Evolutionary conservation across 2,113 vertebrate species (phyloP), one percentile per base, ranked within the genome.

Genomic region (Pseudolaguvia tuberculata): DNA sequence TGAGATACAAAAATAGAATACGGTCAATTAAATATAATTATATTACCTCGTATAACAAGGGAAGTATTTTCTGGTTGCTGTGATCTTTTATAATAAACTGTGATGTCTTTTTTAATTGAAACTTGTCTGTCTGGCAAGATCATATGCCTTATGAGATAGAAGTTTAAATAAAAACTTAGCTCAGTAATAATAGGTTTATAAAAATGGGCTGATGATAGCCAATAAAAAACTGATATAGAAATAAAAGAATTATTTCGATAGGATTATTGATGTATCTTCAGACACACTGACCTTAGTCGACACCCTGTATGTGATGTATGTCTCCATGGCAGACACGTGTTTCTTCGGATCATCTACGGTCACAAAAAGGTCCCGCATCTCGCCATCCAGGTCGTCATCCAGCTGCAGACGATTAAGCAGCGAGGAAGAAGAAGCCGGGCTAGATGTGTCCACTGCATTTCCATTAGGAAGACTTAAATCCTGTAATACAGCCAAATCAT

Each of bases 261-360:
- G 27, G 6, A 31, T 20, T 48, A 48, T 6, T 59, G 56, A 58
- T 1, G n/a, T 23, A 20, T 15, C 47, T 5, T 47, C 53, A 21
- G 47, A 18, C 25, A 23, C 35, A 65, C 85, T 73, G 86, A 99
- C 97, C 91, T 96, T 98, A 74, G 96, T 96, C 72, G 93, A 94
- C 84, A 99, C 93, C 83, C 94, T 91, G 83, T 99, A 99, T 0
- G 96, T 99, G 87, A 99, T 96, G 78, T 97, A 98, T 0, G 97
- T 99, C 86, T 99, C 97, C 97, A 99, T 99, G 1, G 97, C 96
- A 78, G 94, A 97, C 27, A 99, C 94, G 0, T 99, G 96, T 79
- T 99, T 99, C 89, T 98, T 98, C 15, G 97, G 97, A 78, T 98
- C 95, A 51, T 98, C 94, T 0, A 99, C 97, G 0, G 93, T 94